Conservation (phyloP, 2,888 invertebrate genomes). For the Hemaris fuciformis region DNA sequence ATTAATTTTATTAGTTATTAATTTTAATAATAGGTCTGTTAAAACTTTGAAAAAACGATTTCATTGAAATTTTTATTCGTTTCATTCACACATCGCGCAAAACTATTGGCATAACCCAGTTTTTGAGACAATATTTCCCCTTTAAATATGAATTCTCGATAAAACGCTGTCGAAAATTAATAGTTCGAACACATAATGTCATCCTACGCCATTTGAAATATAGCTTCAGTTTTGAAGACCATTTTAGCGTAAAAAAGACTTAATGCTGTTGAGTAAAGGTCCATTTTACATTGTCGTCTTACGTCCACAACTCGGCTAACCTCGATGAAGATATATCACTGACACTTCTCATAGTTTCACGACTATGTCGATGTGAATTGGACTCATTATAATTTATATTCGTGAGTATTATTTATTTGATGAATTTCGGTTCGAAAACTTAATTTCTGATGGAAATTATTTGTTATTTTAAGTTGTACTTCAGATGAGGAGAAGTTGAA, state of each 20-base stretch:
- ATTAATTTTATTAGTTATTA: too few species aligned
- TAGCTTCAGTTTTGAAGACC: background rate
- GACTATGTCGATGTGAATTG: background rate
- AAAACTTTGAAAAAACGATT: too few species aligned
- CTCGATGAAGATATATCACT: background rate
- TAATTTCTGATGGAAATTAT: background rate
- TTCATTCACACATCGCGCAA: background rate
- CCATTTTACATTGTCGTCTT: background rate
- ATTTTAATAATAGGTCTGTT: too few species aligned
- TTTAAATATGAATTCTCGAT: slow-evolving; percentile 1
- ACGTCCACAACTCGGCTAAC: background rate
- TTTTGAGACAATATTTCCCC: background rate
- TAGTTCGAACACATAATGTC: slow-evolving; percentile 4
- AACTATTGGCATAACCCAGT: background rate
- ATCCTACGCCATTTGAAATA: background rate
- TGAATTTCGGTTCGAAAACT: background rate
- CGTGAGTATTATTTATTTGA: background rate
- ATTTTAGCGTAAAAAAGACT: background rate
- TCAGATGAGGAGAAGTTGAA: too few species aligned
- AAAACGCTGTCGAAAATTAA: slow-evolving; percentile 6
- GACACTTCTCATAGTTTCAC: slow-evolving; percentile 4
- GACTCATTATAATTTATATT: slow-evolving; percentile 8
- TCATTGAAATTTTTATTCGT: too few species aligned
- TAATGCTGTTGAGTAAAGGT: background rate
- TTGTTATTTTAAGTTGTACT: background rate